These are phyloP conservation scores for Origma solitaria DNA, from an alignment of 2,113 vertebrate species.

Conservation along the genomic window DNA sequence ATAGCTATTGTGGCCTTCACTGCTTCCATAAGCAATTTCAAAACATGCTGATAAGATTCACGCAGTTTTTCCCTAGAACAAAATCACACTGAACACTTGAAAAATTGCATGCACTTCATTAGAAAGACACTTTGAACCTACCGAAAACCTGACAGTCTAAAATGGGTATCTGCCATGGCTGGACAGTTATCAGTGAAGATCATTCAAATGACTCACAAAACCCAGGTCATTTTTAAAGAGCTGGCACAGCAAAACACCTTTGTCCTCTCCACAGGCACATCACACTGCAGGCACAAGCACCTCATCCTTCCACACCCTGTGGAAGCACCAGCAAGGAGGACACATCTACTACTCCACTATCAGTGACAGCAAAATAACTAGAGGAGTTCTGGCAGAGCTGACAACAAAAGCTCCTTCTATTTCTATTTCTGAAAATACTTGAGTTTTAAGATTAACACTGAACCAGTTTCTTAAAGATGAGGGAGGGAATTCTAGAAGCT, in stretches of 20 bases:
- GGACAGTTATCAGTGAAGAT: background rate
- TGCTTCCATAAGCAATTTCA: slow-evolving; percentile 80
- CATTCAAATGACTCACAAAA: background rate
- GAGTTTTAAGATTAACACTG: background rate
- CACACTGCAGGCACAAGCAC: background rate
- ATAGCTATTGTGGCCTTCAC: slow-evolving; percentile 71
- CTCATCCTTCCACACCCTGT: background rate
- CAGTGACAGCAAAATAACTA: background rate
- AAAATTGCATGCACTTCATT: background rate
- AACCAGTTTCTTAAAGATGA: background rate
- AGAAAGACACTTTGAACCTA: background rate
- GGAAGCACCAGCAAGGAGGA: background rate
- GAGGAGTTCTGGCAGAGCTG: background rate
- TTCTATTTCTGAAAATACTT: background rate
- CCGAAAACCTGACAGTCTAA: background rate
- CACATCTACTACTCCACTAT: background rate
- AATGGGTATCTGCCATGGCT: background rate
- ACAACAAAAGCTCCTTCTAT: background rate
- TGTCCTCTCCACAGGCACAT: background rate
- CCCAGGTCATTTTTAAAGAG: background rate
- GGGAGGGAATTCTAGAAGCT: background rate
- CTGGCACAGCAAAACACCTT: background rate
- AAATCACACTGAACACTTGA: background rate
- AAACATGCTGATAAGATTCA: slow-evolving; percentile 74
- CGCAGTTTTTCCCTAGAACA: slow-evolving; percentile 73